Evolutionary conservation across 2,797 vertebrate species (phyloP).

Genomic region (Cirrhinus mrigala): DNA sequence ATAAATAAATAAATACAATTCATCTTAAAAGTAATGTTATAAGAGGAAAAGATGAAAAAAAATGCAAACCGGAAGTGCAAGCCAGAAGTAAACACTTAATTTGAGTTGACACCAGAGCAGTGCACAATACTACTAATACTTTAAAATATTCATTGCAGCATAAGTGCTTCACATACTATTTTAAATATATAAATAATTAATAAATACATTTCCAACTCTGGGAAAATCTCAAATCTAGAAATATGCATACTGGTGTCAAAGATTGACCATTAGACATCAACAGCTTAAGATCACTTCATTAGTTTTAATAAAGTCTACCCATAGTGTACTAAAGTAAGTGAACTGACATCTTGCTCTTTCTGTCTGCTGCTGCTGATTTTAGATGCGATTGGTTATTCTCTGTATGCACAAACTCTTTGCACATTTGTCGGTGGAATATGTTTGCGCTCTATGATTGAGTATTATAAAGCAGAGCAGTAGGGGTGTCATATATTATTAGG

Average conservation of each 20-base stretch:
- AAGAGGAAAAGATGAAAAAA: no score
- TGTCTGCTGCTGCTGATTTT: not conserved
- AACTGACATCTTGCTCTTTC: not conserved
- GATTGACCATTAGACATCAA: not conserved
- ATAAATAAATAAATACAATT: no score
- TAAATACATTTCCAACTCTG: not conserved
- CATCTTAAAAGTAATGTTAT: no score
- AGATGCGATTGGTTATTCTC: constrained; percentile 24
- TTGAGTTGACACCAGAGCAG: not conserved
- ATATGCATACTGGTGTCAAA: not conserved
- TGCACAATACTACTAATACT: not conserved
- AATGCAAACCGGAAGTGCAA: not conserved
- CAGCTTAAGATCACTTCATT: not conserved
- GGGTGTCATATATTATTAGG: constrained; percentile 59
- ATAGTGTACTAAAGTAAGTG: not conserved
- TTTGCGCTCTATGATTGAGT: constrained; percentile 57
- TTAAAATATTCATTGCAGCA: not conserved
- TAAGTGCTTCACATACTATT: not conserved
- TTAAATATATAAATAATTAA: not conserved
- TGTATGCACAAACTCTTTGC: constrained; percentile 29
- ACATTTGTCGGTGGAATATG: constrained; percentile 47
- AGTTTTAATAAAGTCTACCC: not conserved
- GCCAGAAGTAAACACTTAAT: not conserved
- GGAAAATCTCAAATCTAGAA: not conserved
- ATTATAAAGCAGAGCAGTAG: constrained; percentile 54